Evolutionary conservation across 2,888 invertebrate species (phyloP).

Genomic region (Lasioglossum oenotherae): DNA sequence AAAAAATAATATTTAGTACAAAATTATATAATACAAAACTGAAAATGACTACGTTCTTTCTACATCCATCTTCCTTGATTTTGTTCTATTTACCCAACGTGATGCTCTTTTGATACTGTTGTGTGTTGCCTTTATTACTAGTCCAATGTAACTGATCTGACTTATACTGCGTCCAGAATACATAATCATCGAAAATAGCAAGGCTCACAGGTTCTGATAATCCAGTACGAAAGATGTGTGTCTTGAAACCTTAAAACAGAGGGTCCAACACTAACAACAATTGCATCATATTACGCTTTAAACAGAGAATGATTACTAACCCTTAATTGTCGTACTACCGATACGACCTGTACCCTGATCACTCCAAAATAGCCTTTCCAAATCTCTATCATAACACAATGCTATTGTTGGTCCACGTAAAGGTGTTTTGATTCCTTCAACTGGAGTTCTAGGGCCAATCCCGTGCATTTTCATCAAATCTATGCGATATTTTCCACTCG

Average conservation of each 20-base stretch:
- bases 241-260: conserved; percentile 78
- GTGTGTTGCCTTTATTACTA: conserved; percentile 85
- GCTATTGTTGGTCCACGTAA: conserved; percentile 86
- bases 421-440: conserved; percentile 82
- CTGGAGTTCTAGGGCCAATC: conserved; percentile 83
- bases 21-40: no score
- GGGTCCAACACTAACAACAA: background rate
- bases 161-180: conserved; percentile 89
- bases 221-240: conserved; percentile 82
- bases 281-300: conserved; percentile 29
- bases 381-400: conserved; percentile 86
- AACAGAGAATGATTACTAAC: conserved; percentile 75
- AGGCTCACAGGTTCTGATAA: conserved; percentile 85
- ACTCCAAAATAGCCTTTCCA: conserved; percentile 88
- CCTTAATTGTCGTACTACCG: conserved; percentile 87
- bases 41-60: background rate
- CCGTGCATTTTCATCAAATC: conserved; percentile 90
- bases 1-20: background rate
- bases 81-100: conserved; percentile 78
- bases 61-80: background rate
- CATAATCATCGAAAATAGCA: conserved; percentile 87
- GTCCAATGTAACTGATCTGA: conserved; percentile 88
- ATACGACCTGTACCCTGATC: conserved; percentile 89
- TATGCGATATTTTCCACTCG: conserved; percentile 85
- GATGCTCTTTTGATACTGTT: conserved; percentile 76